Conservation (phyloP, 2,113 vertebrate genomes). For the Melanerpes formicivorus region DNA sequence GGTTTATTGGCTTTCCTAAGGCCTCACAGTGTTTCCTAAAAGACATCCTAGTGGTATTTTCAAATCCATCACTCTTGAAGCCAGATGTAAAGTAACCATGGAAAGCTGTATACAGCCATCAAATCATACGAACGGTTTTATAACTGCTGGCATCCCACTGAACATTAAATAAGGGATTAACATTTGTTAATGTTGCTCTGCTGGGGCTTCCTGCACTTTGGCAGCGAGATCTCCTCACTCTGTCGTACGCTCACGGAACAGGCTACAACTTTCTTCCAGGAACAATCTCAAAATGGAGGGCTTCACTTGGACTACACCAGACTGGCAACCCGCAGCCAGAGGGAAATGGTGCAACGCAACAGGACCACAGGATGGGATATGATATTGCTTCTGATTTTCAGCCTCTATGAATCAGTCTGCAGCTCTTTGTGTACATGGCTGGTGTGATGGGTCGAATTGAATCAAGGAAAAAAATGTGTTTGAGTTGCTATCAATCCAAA, state of each 20-base stretch:
- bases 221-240: neutral
- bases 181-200: conserved; percentile 41
- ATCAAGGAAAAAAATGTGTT: neutral
- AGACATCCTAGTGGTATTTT: conserved; percentile 20
- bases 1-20: neutral
- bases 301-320: neutral
- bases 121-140: neutral
- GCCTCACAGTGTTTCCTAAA: neutral
- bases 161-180: conserved; percentile 52
- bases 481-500: neutral
- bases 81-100: conserved; percentile 39
- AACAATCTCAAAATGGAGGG: neutral
- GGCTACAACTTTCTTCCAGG: neutral
- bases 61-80: conserved; percentile 2
- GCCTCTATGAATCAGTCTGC: neutral
- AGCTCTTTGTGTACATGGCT: neutral
- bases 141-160: conserved; percentile 45
- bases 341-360: neutral
- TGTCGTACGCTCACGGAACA: fast-evolving
- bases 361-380: neutral
- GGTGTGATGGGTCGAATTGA: neutral
- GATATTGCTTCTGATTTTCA: neutral
- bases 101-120: conserved; percentile 28
- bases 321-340: fast-evolving
- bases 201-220: conserved; percentile 48